Conservation (phyloP, 2,113 vertebrate genomes). For the Thermophis baileyi region DNA sequence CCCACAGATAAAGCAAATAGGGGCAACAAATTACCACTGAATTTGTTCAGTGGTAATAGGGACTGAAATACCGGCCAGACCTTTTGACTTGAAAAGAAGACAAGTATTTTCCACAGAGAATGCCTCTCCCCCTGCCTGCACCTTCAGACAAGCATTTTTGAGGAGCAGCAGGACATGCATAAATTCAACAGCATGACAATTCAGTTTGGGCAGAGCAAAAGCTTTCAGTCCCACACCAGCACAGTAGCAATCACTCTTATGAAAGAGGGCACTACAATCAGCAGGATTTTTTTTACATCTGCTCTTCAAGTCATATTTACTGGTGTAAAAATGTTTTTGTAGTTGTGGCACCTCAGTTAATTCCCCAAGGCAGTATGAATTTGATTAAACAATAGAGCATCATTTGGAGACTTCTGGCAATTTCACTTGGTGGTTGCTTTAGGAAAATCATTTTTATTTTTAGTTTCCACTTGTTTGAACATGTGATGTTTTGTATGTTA, state of each 20-base stretch:
- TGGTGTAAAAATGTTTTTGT: slow-evolving; percentile 55
- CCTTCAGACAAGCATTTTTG: slow-evolving; percentile 59
- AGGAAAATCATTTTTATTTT: not conserved
- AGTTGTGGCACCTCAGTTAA: slow-evolving; percentile 46
- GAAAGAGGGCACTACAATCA: slow-evolving; percentile 53
- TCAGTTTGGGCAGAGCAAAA: slow-evolving; percentile 46
- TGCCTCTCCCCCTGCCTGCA: slow-evolving; percentile 39
- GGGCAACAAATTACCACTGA: slow-evolving; percentile 63
- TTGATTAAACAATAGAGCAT: slow-evolving; percentile 35
- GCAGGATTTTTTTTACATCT: slow-evolving; percentile 41
- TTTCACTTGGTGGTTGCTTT: not conserved
- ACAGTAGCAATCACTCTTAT: slow-evolving; percentile 49
- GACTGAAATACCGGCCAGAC: slow-evolving; percentile 48
- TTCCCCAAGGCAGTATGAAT: slow-evolving; percentile 19
- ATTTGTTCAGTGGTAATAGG: too few species aligned
- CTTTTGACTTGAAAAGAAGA: slow-evolving; percentile 59
- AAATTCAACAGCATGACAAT: slow-evolving; percentile 62
- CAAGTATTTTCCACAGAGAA: slow-evolving; percentile 46
- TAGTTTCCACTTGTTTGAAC: not conserved
- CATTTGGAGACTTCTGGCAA: slow-evolving; percentile 23
- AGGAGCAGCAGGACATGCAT: slow-evolving; percentile 67
- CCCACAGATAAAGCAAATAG: slow-evolving; percentile 48
- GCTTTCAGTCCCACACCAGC: slow-evolving; percentile 35
- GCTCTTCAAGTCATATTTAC: slow-evolving; percentile 43
- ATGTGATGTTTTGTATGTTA: not conserved